Evolutionary conservation across 2,888 invertebrate genomes (phyloP).

Genomic region (Drosophila quasianomalipes): DNA sequence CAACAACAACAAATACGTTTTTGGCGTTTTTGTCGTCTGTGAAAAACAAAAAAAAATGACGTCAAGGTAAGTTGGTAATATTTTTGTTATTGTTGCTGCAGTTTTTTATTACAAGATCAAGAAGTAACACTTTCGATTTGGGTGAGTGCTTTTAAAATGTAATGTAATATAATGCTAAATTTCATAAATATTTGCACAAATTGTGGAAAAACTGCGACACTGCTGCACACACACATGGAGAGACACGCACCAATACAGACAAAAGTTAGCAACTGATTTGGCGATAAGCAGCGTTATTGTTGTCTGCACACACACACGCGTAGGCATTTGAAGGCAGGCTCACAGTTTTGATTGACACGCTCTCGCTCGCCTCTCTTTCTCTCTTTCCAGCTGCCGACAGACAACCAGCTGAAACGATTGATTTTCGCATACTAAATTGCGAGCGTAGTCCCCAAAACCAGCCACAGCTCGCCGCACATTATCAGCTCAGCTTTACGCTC

Average conservation of each 20-base stretch:
- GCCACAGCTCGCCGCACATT: conserved; percentile 52
- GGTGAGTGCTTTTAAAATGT: conserved; percentile 27
- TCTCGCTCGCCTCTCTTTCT: conserved; percentile 6
- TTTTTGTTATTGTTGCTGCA: conserved; percentile 29
- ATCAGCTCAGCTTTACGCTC: conserved; percentile 64
- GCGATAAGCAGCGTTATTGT: conserved; percentile 67
- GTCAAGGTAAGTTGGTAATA: conserved; percentile 77
- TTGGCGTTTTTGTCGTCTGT: conserved; percentile 61
- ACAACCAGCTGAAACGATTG: conserved; percentile 77
- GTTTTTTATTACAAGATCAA: conserved; percentile 68
- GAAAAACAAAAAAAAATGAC: conserved; percentile 61
- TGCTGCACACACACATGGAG: conserved; percentile 5
- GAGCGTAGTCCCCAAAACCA: conserved; percentile 43
- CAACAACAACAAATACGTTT: conserved; percentile 53
- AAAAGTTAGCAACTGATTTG: conserved; percentile 65
- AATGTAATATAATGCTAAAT: conserved; percentile 55
- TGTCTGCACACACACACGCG: conserved; percentile 45
- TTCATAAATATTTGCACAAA: conserved; percentile 57
- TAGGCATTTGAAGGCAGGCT: conserved; percentile 63
- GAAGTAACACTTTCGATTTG: conserved; percentile 69
- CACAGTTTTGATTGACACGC: conserved; percentile 53
- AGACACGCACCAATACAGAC: conserved; percentile 17
- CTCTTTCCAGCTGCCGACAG: conserved; percentile 39
- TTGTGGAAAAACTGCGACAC: conserved; percentile 54
- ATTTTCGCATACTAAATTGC: conserved; percentile 79